Conservation (phyloP, 2,888 invertebrate genomes). For the Ichneumoninae sp. region DNA sequence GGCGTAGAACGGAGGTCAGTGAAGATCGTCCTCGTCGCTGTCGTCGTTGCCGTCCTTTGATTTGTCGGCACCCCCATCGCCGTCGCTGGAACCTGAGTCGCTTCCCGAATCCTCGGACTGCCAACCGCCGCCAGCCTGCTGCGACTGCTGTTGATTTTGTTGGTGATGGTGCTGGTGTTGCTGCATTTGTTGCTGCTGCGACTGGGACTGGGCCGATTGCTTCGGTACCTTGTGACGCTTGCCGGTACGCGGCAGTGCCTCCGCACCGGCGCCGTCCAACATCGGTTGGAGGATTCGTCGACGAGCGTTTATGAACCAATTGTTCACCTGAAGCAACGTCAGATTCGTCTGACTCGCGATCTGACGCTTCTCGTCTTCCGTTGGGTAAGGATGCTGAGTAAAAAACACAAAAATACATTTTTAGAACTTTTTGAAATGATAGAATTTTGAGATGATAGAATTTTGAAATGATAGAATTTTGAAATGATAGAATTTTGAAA, state of each 20-base stretch:
- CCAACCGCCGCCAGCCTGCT: constrained; percentile 76
- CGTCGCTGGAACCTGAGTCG: constrained; percentile 82
- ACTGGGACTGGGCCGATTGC: constrained; percentile 83
- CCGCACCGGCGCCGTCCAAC: constrained; percentile 90
- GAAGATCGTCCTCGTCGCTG: constrained; percentile 81
- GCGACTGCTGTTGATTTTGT: constrained; percentile 65
- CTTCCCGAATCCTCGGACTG: constrained; percentile 83
- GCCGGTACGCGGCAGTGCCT: constrained; percentile 79
- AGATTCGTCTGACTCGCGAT: constrained; percentile 95
- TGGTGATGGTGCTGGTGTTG: constrained; percentile 68
- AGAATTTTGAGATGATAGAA: no score
- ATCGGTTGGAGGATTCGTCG: constrained; percentile 96
- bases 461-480: no score
- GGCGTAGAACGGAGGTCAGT: constrained; percentile 82
- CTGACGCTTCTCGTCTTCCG: constrained; percentile 96
- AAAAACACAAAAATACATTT: neutral
- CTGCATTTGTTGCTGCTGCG: constrained; percentile 69
- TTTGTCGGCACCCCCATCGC: constrained; percentile 79
- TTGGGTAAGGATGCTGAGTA: constrained; percentile 95
- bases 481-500: no score
- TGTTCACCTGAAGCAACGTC: constrained; percentile 95
- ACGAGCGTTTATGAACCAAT: constrained; percentile 97
- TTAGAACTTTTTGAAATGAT: no score
- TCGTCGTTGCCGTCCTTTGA: constrained; percentile 82
- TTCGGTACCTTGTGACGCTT: constrained; percentile 84